Base-by-base conservation (phyloP, 92 coral and sea anemone species). In the Muricea muricata region DNA sequence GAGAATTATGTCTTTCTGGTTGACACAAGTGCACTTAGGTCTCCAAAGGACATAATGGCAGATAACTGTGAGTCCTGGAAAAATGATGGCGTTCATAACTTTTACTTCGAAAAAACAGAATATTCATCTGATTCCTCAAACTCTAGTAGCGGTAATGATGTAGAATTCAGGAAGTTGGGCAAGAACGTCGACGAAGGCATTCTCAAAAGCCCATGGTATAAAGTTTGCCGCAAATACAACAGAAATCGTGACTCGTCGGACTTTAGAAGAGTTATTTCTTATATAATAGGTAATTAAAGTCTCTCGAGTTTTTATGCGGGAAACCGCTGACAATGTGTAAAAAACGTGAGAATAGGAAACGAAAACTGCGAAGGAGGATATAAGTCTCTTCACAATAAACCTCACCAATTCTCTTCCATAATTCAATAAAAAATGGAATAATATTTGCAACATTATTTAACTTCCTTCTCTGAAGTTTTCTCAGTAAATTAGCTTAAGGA, bases 121-220 rank as follows among this genome's bases (percentile, higher is more conserved):
- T 11, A 21, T 7, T 8, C 47, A 29, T 26, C 5, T 7, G 45
- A 7, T 31, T 68, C 75, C 23, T 26, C 45, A 40, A 34, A 18
- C 45, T 2, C 4, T n/a, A 11, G 4, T 2, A 2, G 13, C 13
- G 26, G 6, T 68, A 8, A 68, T 29, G 8, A 24, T 68, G 18
- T 20, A 14, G 4, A 29, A 2, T 68, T 68, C 31, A 26, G 45
- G 6, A 26, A 68, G 28, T 23, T 30, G 8, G 74, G 41, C 11
- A 67, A 67, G 41, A 67, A 67, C 11, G 74, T 40, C 11, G 24
- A 21, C 8, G 74, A 67, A 67, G 28, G 24, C 24, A 18, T 8
- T 15, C 40, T 67, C 24, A 23, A 67, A 24, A 21, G 74, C 31
- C 74, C 74, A 15, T 67, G 74, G 74, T 67, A 67, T 35, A 67